Evolutionary conservation across 2,888 invertebrate species (phyloP).

Genomic region (Autographa pulchrina): DNA sequence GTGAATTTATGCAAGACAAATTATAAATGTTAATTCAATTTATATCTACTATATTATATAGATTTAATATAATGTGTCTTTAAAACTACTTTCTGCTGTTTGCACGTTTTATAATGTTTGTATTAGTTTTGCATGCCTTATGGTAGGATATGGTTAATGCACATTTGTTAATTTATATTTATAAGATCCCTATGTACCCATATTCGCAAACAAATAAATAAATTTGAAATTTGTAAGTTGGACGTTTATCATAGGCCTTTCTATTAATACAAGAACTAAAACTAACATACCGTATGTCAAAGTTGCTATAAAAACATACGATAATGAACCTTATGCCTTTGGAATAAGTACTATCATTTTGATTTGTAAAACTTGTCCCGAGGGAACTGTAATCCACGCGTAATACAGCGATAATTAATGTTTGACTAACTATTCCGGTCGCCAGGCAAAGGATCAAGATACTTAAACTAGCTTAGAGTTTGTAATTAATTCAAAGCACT

Average conservation of each 20-base stretch:
- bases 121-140: no score
- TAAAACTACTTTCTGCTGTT: no score
- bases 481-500: constrained; percentile 23
- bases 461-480: constrained; percentile 22
- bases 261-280: background rate
- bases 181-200: no score
- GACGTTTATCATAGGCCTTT: background rate
- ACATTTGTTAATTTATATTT: no score
- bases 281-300: background rate
- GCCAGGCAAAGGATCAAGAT: constrained; percentile 1
- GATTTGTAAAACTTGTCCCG: background rate
- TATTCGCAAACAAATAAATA: no score
- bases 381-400: background rate
- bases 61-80: no score
- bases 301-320: background rate
- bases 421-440: constrained; percentile 7
- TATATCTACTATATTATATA: no score
- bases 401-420: constrained; percentile 7
- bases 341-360: background rate
- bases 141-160: no score
- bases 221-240: no score
- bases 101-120: no score
- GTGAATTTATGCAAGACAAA: no score
- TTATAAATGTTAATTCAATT: no score
- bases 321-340: background rate